Conservation (phyloP, 1,140 invertebrate species). For the Alviniconcha marisindica region DNA sequence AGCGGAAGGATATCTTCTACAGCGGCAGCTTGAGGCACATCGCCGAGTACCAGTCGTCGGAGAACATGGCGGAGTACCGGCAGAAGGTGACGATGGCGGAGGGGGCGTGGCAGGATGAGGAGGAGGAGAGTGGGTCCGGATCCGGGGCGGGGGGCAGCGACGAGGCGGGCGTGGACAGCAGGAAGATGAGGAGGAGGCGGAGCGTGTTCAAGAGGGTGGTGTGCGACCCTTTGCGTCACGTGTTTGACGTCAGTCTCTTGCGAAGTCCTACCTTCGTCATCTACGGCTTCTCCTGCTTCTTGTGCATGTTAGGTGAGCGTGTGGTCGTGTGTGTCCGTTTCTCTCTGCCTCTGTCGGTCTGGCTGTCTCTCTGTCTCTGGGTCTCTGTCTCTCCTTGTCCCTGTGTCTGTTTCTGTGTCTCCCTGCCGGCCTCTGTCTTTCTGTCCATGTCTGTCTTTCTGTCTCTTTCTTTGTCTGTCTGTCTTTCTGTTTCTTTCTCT, state of each 20-base stretch:
- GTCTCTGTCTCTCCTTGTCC: no score
- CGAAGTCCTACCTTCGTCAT: constrained; percentile 92
- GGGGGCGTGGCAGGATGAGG: neutral
- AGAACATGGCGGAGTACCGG: constrained; percentile 22
- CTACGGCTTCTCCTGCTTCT: constrained; percentile 90
- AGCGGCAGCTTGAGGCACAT: constrained; percentile 60
- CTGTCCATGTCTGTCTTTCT: no score
- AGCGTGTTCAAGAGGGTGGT: constrained; percentile 12
- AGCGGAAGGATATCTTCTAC: constrained; percentile 64
- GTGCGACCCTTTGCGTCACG: constrained; percentile 36
- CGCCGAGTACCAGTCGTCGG: constrained; percentile 39
- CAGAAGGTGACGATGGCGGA: constrained; percentile 25
- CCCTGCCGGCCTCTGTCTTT: no score
- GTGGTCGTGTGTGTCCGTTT: no score
- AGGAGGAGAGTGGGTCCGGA: neutral
- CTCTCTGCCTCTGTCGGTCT: neutral
- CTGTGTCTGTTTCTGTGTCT: neutral
- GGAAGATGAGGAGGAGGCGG: neutral
- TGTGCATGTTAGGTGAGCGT: constrained; percentile 91
- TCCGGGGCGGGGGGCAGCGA: neutral
- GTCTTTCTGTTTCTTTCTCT: no score
- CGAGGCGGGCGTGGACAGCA: neutral
- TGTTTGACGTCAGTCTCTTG: constrained; percentile 81
- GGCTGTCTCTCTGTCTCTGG: neutral
- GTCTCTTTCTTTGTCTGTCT: no score